A percentile compares a stretch with the other conserved stretches of the same genome.
Evolutionary conservation across 2,888 invertebrate genomes (phyloP).

Genomic region (Chrysina gloriosa): DNA sequence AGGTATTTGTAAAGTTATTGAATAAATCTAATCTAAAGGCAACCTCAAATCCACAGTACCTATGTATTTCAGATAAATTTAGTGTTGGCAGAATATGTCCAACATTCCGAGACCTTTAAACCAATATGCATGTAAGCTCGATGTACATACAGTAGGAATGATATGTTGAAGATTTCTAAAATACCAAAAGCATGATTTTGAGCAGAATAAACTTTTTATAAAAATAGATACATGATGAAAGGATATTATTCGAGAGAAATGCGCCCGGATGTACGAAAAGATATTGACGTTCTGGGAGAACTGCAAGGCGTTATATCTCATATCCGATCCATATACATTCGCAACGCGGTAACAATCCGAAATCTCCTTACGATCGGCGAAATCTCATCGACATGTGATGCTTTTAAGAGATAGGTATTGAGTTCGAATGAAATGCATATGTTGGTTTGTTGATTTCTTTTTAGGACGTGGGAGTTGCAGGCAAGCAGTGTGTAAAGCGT

Average conservation of each 20-base stretch:
- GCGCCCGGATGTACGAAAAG: not conserved
- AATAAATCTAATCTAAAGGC: too few species aligned
- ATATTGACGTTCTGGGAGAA: not conserved
- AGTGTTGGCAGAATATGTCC: too few species aligned
- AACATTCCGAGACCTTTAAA: too few species aligned
- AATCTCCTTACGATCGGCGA: constrained; percentile 8
- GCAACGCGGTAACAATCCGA: not conserved
- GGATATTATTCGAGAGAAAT: not conserved
- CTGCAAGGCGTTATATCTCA: not conserved
- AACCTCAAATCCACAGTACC: too few species aligned
- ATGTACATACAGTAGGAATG: too few species aligned
- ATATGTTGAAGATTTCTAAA: too few species aligned
- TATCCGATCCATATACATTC: constrained; percentile 1
- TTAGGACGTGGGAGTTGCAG: constrained; percentile 31
- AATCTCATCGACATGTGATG: not conserved
- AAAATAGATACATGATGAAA: too few species aligned
- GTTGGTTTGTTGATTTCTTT: constrained; percentile 38
- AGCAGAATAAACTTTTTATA: too few species aligned
- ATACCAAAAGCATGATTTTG: too few species aligned
- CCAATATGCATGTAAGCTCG: too few species aligned
- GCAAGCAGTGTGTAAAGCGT: constrained; percentile 32
- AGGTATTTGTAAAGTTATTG: too few species aligned
- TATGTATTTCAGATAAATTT: too few species aligned
- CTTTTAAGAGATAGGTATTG: not conserved
- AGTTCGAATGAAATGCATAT: constrained; percentile 10